phyloP scores from a whole-genome alignment of 1,140 invertebrate genomes.

The Apocrypta bakeri region DNA sequence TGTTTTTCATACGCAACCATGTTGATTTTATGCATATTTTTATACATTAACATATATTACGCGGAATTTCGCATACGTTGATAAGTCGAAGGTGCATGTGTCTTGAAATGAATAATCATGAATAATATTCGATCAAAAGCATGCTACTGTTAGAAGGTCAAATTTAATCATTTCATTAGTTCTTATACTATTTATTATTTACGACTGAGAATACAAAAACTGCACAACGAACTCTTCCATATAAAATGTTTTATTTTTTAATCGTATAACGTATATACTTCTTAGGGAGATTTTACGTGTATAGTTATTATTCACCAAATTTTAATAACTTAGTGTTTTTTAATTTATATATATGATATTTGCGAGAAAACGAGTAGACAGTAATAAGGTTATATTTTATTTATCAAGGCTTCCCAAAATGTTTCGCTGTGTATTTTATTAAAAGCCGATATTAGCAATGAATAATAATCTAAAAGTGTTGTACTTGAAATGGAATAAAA shows the following conservation, averaged over 20 bases:
- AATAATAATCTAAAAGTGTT: neutral
- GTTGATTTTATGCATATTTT: constrained; percentile 33
- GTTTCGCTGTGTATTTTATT: neutral
- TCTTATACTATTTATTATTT: neutral
- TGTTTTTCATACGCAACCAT: constrained; percentile 3
- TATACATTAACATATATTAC: constrained; percentile 31
- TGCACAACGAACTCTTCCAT: neutral
- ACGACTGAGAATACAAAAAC: neutral
- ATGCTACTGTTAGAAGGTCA: neutral
- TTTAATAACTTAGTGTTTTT: too few relatives aligned
- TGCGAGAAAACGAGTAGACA: neutral
- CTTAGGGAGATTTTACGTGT: neutral
- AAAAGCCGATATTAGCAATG: neutral
- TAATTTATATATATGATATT: too few relatives aligned
- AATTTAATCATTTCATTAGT: neutral
- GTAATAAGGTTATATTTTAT: neutral
- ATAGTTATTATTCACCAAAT: neutral
- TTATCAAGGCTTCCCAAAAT: neutral
- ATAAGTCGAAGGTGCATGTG: too few relatives aligned
- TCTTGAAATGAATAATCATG: neutral
- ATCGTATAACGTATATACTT: neutral
- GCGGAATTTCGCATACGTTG: neutral
- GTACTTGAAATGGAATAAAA: neutral
- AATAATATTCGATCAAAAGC: neutral
- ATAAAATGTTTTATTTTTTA: neutral